Conservation (phyloP, 2,113 vertebrate species). For the Otolemur garnettii region DNA sequence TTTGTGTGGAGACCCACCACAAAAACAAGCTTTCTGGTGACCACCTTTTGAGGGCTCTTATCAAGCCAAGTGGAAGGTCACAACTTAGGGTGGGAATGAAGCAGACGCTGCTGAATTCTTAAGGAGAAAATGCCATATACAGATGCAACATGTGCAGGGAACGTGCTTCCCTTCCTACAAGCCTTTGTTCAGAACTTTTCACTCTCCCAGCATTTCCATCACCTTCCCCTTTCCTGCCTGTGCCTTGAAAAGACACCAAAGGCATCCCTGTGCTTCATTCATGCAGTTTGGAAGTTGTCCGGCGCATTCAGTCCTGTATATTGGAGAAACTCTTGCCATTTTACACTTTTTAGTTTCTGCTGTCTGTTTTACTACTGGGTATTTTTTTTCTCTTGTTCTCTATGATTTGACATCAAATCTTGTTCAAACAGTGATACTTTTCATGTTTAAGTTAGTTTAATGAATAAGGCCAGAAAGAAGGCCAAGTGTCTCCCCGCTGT, state of each 20-base stretch:
- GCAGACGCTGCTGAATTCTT: background rate
- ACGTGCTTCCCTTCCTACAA: background rate
- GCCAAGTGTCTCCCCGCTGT: background rate
- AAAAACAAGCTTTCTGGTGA: background rate
- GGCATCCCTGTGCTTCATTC: background rate
- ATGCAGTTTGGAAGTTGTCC: background rate
- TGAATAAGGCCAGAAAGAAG: slow-evolving; percentile 51
- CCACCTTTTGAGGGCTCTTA: background rate
- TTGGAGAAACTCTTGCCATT: background rate
- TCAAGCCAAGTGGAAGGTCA: background rate
- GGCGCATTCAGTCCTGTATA: background rate
- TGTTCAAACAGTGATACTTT: background rate
- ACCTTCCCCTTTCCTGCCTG: background rate
- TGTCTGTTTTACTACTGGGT: background rate
- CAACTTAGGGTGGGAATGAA: background rate
- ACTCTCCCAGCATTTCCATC: background rate
- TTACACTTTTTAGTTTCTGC: background rate
- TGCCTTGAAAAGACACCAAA: slow-evolving; percentile 6
- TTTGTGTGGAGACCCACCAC: background rate
- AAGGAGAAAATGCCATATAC: background rate
- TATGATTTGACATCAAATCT: slow-evolving; percentile 6
- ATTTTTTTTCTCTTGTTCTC: background rate
- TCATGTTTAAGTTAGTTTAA: background rate
- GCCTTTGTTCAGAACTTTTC: background rate
- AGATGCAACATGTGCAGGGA: background rate